A percentile compares a stretch with the other conserved stretches of the same genome.
Conservation (phyloP, 2,113 vertebrate genomes). For the Callaeas wilsoni region DNA sequence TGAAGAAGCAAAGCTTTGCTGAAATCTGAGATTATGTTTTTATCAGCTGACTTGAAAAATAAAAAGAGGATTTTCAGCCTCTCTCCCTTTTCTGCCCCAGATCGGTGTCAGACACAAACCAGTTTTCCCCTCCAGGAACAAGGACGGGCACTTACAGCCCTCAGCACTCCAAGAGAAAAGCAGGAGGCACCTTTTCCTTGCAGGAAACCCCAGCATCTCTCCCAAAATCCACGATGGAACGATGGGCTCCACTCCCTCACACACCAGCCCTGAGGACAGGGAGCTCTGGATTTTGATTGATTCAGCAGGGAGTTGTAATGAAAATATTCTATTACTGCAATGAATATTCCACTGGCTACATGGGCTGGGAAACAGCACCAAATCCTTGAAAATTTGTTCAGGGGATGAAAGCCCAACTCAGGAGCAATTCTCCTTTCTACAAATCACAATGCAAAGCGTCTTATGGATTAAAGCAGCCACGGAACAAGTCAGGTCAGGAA, state of each 20-base stretch:
- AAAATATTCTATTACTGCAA: background rate
- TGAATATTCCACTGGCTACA: background rate
- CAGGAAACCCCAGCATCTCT: background rate
- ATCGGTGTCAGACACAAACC: background rate
- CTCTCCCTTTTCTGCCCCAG: background rate
- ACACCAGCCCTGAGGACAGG: background rate
- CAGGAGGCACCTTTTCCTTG: background rate
- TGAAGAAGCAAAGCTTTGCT: background rate
- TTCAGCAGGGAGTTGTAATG: background rate
- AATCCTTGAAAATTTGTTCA: background rate
- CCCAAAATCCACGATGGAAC: background rate
- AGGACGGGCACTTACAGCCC: background rate
- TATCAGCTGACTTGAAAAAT: background rate
- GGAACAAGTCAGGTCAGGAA: background rate
- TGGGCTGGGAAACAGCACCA: background rate
- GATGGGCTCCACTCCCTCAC: background rate
- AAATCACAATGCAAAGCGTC: fast-evolving
- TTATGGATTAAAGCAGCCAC: background rate
- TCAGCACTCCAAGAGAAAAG: background rate
- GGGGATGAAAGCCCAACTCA: background rate
- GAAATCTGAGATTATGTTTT: background rate
- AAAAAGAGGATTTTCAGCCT: background rate
- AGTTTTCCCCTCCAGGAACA: background rate
- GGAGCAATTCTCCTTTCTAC: background rate
- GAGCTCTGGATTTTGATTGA: background rate